A percentile compares a stretch with the other conserved stretches of the same genome.
Conservation (phyloP, 2,797 vertebrate species). For the Netta rufina region DNA sequence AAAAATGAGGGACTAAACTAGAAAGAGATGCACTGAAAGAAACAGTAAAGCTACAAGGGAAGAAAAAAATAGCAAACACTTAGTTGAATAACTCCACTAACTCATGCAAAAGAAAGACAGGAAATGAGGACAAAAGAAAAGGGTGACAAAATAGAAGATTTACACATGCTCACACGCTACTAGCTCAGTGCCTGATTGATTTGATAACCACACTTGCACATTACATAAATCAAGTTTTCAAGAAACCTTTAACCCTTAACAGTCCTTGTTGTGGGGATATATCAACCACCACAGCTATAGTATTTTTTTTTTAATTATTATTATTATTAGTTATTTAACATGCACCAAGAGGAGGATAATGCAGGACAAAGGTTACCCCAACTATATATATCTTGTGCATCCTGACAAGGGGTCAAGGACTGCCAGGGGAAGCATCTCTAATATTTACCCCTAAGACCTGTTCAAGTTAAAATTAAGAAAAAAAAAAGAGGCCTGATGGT, state of each 20-base stretch:
- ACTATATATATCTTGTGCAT: neutral
- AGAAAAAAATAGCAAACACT: neutral
- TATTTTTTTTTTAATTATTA: too few relatives aligned
- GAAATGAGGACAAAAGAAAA: neutral
- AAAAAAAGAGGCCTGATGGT: neutral
- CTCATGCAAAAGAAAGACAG: neutral
- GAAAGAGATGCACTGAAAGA: neutral
- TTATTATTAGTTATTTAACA: neutral
- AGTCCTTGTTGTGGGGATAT: neutral
- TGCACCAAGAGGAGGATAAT: neutral
- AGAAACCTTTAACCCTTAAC: neutral
- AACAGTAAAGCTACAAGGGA: neutral
- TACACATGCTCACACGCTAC: neutral
- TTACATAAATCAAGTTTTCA: neutral
- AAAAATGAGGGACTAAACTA: neutral
- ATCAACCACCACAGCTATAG: neutral
- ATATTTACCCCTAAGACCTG: neutral
- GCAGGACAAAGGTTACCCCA: neutral
- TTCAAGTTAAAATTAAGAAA: neutral
- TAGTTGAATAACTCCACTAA: neutral
- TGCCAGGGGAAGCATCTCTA: neutral
- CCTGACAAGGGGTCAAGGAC: neutral
- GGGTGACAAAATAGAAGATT: neutral
- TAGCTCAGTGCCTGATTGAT: neutral
- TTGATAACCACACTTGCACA: neutral